Base-by-base conservation (phyloP, 2,888 invertebrate genomes). In the Dicyrtomina minuta region DNA sequence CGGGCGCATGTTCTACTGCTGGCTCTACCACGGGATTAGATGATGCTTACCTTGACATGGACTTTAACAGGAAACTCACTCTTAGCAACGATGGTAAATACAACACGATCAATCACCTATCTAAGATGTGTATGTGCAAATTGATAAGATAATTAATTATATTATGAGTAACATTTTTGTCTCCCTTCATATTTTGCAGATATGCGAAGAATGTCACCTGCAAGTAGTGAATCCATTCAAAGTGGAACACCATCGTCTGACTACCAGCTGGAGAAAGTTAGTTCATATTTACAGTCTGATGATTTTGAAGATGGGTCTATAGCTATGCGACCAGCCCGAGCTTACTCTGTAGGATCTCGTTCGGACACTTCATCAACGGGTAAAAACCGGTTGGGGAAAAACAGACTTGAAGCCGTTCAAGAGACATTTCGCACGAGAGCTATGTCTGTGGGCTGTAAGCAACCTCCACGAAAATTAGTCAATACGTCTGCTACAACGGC, bases 341-440 rank as follows among this genome's bases (percentile, higher is more conserved):
- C 93, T 1, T 93, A 92, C 83, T 93, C 93, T 27, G 90, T 93
- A 74, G 93, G 93, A 24, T 92, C 92, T 66, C 87, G 89, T 75
- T 89, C 90, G 2, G 89, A 90, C 75, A 76, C 75, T 1, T 73
- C 73, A 10, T 68, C 77, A 20, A 66, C 72, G 17, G 70, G 71
- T 2, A 76, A 75, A 60, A 70, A 53, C 46, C 69, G 74, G 22
- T 60, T 72, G 15, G 75, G 73, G 46, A 78, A 74, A 56, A 70
- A 72, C 65, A 65, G 78, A 0, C 61, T 79, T 26, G 79, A 78
- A 53, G 76, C 76, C 17, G 74, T 75, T 15, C 77, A 75, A 46
- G 79, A 80, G 46, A 75, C 76, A 22, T 74, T 77, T 66, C 84
- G 91, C 65, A 88, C 87, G 56, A 85, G 91, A 77, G 90, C 91